Evolutionary conservation across 2,113 vertebrate species (phyloP).

Genomic region (Campylorhamphus procurvoides): DNA sequence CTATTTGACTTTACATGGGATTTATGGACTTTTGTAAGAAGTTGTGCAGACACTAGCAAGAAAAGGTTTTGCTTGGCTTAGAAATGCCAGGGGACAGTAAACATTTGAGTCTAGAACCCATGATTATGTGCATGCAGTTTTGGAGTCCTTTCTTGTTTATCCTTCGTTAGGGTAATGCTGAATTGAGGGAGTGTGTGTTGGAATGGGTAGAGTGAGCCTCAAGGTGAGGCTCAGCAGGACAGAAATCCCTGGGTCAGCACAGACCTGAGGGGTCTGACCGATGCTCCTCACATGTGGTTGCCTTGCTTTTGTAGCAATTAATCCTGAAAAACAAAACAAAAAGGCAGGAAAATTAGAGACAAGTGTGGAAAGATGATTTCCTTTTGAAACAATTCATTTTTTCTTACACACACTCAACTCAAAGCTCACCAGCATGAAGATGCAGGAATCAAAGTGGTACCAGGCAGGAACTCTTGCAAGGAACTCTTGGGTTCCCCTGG

Average conservation of each 20-base stretch:
- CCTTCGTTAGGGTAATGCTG: not conserved
- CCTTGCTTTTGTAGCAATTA: not conserved
- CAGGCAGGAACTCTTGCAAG: not conserved
- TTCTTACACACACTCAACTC: not conserved
- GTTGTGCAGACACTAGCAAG: not conserved
- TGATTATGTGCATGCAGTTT: not conserved
- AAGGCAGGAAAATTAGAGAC: not conserved
- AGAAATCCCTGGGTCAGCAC: not conserved
- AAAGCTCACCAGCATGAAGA: not conserved
- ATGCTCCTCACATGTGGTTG: not conserved
- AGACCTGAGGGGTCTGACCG: not conserved
- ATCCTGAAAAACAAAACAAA: not conserved
- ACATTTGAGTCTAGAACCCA: not conserved
- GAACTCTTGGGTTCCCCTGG: not conserved
- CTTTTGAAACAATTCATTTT: not conserved
- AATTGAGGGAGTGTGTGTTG: not conserved
- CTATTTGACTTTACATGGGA: not conserved
- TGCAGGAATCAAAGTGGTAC: not conserved
- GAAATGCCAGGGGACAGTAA: not conserved
- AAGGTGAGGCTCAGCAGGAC: not conserved
- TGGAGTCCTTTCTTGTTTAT: not conserved
- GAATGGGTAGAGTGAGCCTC: not conserved
- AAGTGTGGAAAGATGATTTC: not conserved
- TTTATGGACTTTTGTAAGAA: not conserved
- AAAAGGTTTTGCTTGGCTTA: not conserved